Evolutionary conservation across 2,888 invertebrate species (phyloP).

Genomic region (Monoplex corrugatus): DNA sequence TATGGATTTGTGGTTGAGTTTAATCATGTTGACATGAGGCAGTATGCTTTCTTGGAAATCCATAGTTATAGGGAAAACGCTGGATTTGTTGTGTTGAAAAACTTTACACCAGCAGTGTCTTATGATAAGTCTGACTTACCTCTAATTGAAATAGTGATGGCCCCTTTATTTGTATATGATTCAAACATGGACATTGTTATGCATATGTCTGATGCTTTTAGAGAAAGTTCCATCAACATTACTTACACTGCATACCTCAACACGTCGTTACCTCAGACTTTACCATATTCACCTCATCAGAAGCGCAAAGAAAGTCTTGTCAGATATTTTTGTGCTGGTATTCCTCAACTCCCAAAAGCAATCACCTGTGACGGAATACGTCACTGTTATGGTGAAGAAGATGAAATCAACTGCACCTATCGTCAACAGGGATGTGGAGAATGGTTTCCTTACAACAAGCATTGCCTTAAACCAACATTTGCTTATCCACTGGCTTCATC

Average conservation of each 20-base stretch:
- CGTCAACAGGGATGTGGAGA: no score
- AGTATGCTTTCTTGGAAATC: background rate
- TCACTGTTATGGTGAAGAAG: no score
- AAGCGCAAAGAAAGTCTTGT: background rate
- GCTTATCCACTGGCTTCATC: no score
- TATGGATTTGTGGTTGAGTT: conserved; percentile 8
- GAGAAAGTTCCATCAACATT: background rate
- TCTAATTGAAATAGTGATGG: no score
- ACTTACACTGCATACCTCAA: background rate
- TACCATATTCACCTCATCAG: background rate
- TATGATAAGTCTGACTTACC: no score
- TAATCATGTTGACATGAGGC: background rate
- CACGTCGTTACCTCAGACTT: background rate
- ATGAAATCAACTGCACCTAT: no score
- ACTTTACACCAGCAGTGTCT: background rate
- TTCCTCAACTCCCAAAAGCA: background rate
- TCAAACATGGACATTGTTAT: background rate
- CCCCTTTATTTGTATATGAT: background rate
- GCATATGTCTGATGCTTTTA: no score
- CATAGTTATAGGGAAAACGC: background rate
- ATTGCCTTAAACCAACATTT: no score
- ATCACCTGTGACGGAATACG: no score
- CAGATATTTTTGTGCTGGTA: conserved; percentile 1
- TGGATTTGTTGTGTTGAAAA: background rate
- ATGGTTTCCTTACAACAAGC: background rate